Evolutionary conservation across 2,113 vertebrate species (phyloP).

Genomic region (Etheostoma spectabile): DNA sequence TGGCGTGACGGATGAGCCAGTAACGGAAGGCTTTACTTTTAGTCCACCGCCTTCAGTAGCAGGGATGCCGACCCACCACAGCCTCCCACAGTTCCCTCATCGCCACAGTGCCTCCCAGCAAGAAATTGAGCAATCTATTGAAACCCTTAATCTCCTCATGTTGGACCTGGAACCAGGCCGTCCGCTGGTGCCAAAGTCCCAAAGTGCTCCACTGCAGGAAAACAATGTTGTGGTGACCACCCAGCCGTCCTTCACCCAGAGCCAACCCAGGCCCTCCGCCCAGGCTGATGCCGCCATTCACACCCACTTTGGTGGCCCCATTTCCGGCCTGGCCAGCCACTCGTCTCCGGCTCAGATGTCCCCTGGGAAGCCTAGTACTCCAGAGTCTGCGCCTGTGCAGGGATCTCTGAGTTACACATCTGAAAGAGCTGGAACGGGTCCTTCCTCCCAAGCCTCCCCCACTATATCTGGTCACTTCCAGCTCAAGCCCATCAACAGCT

Average conservation of each 20-base stretch:
- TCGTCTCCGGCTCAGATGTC: constrained; percentile 50
- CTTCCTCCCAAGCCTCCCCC: constrained; percentile 52
- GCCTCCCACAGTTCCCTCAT: constrained; percentile 91
- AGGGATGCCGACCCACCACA: constrained; percentile 84
- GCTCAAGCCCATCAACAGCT: constrained; percentile 77
- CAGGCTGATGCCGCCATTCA: constrained; percentile 65
- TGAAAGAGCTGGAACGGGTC: constrained; percentile 60
- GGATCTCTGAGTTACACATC: constrained; percentile 60
- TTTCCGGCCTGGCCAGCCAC: constrained; percentile 40
- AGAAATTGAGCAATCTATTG: constrained; percentile 97
- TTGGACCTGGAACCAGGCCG: constrained; percentile 87
- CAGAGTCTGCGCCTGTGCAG: constrained; percentile 61
- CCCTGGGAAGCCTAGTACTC: constrained; percentile 55
- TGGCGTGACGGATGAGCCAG: constrained; percentile 84
- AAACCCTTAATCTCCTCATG: constrained; percentile 96
- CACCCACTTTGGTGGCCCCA: constrained; percentile 49
- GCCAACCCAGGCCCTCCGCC: constrained; percentile 79
- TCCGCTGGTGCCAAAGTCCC: constrained; percentile 88
- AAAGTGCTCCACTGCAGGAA: constrained; percentile 86
- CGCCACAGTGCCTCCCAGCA: constrained; percentile 89
- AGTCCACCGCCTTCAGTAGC: constrained; percentile 57
- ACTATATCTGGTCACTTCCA: constrained; percentile 71
- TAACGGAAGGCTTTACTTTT: constrained; percentile 81
- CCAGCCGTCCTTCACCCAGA: constrained; percentile 86
- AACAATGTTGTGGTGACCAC: constrained; percentile 85